Evolutionary conservation across 1,140 invertebrate genomes (phyloP), one percentile per base, ranked within the genome.

Genomic region (Bradynema listronoti): DNA sequence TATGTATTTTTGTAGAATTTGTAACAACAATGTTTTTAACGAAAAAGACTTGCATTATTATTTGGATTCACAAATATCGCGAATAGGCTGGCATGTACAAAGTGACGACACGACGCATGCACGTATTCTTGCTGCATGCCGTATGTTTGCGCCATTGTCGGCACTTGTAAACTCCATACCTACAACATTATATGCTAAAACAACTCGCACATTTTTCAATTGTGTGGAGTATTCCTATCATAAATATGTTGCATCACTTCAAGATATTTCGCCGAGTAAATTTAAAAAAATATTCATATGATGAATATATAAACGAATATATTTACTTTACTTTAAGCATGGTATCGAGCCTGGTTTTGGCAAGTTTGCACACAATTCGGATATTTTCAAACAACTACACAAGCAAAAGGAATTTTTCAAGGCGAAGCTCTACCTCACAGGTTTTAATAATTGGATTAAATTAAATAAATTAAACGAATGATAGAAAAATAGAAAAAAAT

Each of bases 331-430:
- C 36, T 11, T 39, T 39, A 11, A 39, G 36, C 19, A 11, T 39
- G 36, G 36, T 19, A 11, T 11, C 45, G 45, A 19, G 19, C 7
- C 9, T 47, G 45, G 45, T 47, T 9, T 7, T 47, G 19, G 7
- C 45, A 47, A 47, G 9, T 7, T 7, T 47, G 45, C 19, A 47
- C 45, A 9, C n/a, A 47, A 47, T 47, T 47, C 19, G 45, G 45
- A 47, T 47, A 9, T 19, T 47, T 47, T 24, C 45, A 47, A 47
- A 47, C 45, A 43, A 54, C 32, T 9, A 24, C 9, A n/a, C 7
- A 19, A 7, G 19, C 7, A 47, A 19, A 7, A 9, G 19, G 45
- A 16, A 7, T 24, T 19, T 47, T 47, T 19, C 7, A 24, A 19
- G 19, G 19, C 36, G 19, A 11, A 11, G 11, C 36, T 19, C 36